These are phyloP conservation scores for Hemaris fuciformis DNA, from an alignment of 2,888 invertebrate species.

Conservation along the genomic window DNA sequence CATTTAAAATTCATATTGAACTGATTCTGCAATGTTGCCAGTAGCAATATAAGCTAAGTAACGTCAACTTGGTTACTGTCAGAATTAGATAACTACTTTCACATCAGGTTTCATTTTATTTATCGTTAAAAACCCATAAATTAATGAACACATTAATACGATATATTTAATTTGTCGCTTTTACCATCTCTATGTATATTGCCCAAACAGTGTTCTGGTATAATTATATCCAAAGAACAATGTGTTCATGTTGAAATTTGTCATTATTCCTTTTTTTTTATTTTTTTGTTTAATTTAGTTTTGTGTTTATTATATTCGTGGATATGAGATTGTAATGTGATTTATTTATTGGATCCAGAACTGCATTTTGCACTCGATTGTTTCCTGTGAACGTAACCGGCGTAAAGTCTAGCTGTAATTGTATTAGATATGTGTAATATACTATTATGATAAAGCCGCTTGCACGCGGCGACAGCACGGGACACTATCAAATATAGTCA, in stretches of 20 bases:
- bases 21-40: background rate
- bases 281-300: conserved; percentile 36
- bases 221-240: conserved; percentile 67
- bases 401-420: conserved; percentile 42
- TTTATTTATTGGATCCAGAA: conserved; percentile 75
- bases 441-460: conserved; percentile 37
- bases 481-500: background rate
- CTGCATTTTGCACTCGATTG: conserved; percentile 67
- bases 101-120: background rate
- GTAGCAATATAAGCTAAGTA: background rate
- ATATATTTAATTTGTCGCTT: conserved; percentile 26
- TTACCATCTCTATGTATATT: conserved; percentile 1
- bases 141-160: conserved; percentile 36
- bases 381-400: conserved; percentile 36
- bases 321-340: conserved; percentile 63
- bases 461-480: conserved; percentile 10
- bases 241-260: conserved; percentile 72
- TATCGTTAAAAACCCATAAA: background rate
- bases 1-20: background rate
- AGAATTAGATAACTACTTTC: background rate
- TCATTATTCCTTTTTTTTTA: conserved; percentile 50
- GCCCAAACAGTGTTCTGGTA: conserved; percentile 8
- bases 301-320: conserved; percentile 1
- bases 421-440: conserved; percentile 26
- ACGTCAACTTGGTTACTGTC: background rate